Conservation (phyloP, 2,888 invertebrate species). For the Cosmorhoe ocellata region DNA sequence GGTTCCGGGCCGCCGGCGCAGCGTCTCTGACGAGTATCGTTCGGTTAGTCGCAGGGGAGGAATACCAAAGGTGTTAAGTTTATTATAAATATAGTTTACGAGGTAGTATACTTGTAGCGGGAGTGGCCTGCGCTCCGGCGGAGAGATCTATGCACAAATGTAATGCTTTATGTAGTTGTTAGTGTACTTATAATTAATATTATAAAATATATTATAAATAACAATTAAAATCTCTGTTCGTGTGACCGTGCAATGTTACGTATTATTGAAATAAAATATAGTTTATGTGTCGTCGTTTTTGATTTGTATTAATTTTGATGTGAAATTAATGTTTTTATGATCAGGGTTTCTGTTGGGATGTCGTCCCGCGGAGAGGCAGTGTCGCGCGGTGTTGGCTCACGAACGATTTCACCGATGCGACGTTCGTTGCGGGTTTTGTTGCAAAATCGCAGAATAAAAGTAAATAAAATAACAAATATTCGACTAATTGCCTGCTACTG, state of each 20-base stretch:
- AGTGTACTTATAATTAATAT: constrained; percentile 52
- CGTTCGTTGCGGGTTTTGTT: constrained; percentile 9
- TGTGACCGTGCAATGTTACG: constrained; percentile 55
- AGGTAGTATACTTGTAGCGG: constrained; percentile 23
- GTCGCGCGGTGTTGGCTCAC: neutral
- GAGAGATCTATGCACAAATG: constrained; percentile 60
- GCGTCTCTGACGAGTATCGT: constrained; percentile 49
- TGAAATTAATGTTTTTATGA: constrained; percentile 27
- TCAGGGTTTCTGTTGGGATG: constrained; percentile 29
- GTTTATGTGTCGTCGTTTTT: constrained; percentile 33
- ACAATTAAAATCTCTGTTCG: constrained; percentile 53
- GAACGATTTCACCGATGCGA: constrained; percentile 3
- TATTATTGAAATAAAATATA: constrained; percentile 43
- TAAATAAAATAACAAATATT: neutral
- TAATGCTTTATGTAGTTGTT: constrained; percentile 76
- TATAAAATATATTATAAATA: constrained; percentile 46
- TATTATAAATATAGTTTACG: constrained; percentile 38
- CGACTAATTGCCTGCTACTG: neutral
- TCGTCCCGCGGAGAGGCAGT: too few relatives aligned
- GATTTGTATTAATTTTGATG: constrained; percentile 36
- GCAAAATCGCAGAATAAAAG: constrained; percentile 7
- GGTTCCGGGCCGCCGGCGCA: constrained; percentile 27
- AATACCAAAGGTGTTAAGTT: constrained; percentile 64
- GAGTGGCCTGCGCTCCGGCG: constrained; percentile 31
- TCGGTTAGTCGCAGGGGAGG: constrained; percentile 43